A percentile compares a stretch with the other conserved stretches of the same genome.
phyloP scores from a whole-genome alignment of 2,888 invertebrate genomes.

The Emmelina monodactyla region DNA sequence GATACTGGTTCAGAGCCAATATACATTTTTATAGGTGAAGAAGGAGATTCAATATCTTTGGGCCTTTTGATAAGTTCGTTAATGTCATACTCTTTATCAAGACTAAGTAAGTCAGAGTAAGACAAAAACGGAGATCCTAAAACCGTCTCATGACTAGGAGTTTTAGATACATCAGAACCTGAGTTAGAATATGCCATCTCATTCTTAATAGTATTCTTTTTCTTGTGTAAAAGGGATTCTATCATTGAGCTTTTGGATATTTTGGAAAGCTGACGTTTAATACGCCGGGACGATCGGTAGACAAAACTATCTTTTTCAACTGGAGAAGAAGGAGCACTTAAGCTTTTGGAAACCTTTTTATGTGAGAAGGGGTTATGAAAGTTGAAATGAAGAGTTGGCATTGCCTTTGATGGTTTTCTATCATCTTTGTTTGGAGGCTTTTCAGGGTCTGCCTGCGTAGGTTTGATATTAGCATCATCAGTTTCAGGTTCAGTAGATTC shows the following conservation, averaged over 20 bases:
- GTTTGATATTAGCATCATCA: background rate
- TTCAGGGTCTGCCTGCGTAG: background rate
- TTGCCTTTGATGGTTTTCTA: conserved; percentile 32
- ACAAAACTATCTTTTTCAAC: conserved; percentile 48
- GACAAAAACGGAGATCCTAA: conserved; percentile 62
- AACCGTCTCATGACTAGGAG: conserved; percentile 51
- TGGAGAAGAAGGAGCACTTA: conserved; percentile 55
- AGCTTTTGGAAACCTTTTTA: conserved; percentile 42
- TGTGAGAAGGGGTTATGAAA: conserved; percentile 50
- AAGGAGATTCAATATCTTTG: conserved; percentile 32
- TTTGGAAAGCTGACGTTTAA: conserved; percentile 45
- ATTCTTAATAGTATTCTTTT: conserved; percentile 28
- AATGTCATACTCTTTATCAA: conserved; percentile 34
- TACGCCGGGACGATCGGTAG: conserved; percentile 49
- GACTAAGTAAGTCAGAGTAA: conserved; percentile 43
- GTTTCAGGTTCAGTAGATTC: conserved; percentile 7
- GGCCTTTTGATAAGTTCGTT: conserved; percentile 36
- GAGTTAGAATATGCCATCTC: conserved; percentile 46
- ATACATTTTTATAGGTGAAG: conserved; percentile 46
- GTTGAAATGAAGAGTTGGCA: conserved; percentile 36
- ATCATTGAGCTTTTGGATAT: conserved; percentile 54
- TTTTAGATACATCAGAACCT: conserved; percentile 45
- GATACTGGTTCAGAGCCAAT: conserved; percentile 56
- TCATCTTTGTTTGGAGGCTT: background rate
- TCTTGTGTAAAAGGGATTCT: conserved; percentile 55